Percentiles rank a stretch among this genome's conserved stretches.
phyloP scores from a whole-genome alignment of 2,888 invertebrate genomes.

The Ochropacha duplaris region DNA sequence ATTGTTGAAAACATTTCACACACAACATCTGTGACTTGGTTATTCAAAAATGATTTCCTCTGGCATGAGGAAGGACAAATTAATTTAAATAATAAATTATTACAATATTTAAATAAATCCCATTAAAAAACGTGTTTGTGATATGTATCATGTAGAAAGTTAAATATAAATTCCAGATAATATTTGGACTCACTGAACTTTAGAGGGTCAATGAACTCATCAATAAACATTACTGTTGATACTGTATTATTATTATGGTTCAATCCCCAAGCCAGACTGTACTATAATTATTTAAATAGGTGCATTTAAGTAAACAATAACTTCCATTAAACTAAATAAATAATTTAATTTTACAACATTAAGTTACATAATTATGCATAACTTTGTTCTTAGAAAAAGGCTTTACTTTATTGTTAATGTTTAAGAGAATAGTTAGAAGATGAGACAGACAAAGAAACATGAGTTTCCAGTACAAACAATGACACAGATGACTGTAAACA shows the following conservation, averaged over 20 bases:
- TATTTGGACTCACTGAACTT: background rate
- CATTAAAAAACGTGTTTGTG: too few relatives aligned
- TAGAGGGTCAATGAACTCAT: background rate
- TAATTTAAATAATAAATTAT: background rate
- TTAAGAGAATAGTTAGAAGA: background rate
- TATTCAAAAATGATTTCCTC: background rate
- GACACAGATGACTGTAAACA: background rate
- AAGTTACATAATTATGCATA: background rate
- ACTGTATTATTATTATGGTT: background rate
- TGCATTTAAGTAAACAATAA: background rate
- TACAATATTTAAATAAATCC: background rate
- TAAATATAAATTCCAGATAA: background rate
- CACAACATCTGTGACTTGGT: too few relatives aligned
- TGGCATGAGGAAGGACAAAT: background rate
- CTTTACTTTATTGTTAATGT: background rate
- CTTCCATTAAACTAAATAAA: too few relatives aligned
- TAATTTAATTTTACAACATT: background rate
- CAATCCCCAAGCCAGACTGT: background rate
- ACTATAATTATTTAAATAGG: background rate
- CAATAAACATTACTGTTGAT: background rate
- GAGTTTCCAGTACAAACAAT: background rate
- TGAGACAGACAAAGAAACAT: background rate
- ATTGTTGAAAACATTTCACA: too few relatives aligned
- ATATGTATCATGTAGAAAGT: too few relatives aligned
- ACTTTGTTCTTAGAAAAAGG: background rate